phyloP scores from a whole-genome alignment of 2,113 vertebrate species.

The Emydura subglobosa region DNA sequence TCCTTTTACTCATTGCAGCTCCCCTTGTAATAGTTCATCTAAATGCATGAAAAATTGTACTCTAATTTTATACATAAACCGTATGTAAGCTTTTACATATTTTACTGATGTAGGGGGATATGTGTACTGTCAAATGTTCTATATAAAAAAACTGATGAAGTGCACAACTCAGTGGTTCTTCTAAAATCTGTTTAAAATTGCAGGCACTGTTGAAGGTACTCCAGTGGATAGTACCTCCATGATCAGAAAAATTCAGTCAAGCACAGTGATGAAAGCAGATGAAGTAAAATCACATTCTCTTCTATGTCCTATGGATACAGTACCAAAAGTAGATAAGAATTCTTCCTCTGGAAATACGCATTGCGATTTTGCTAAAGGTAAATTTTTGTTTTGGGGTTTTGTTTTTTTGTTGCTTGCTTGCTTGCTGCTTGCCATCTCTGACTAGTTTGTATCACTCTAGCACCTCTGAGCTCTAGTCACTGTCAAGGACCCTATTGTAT shows the following conservation, averaged over 20 bases:
- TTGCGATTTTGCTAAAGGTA: neutral
- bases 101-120: neutral
- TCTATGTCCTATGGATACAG: neutral
- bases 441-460: neutral
- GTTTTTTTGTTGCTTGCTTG: neutral
- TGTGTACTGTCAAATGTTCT: neutral
- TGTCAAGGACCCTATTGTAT: neutral
- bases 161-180: too few relatives aligned
- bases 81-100: neutral
- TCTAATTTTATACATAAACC: neutral
- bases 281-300: neutral
- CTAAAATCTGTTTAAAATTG: neutral
- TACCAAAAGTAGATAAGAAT: neutral
- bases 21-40: neutral
- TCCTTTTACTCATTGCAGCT: neutral
- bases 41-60: neutral
- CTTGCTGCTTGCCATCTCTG: neutral
- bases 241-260: neutral
- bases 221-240: neutral
- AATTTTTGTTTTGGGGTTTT: neutral
- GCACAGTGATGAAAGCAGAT: neutral
- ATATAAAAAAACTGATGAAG: neutral
- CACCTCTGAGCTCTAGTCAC: neutral
- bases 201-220: neutral
- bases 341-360: neutral